Evolutionary conservation across 2,888 invertebrate species (phyloP).

Genomic region (Netelia inedita): DNA sequence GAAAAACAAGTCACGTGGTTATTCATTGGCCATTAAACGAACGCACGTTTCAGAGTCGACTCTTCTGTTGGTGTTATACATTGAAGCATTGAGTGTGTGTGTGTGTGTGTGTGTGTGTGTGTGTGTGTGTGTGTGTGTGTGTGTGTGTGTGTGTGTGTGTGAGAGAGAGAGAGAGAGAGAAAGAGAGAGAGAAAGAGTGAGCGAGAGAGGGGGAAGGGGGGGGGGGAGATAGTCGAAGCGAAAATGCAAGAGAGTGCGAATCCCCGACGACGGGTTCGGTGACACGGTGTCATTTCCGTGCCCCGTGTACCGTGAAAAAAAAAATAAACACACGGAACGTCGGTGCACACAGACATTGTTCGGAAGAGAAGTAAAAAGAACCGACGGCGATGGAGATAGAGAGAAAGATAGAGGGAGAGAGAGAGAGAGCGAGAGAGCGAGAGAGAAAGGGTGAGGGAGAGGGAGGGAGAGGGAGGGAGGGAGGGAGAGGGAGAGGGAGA

Average conservation of each 20-base stretch:
- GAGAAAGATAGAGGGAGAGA: no score
- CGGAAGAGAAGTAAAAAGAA: conserved; percentile 5
- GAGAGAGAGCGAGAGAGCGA: no score
- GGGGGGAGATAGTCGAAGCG: background rate
- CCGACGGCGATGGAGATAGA: conserved; percentile 33
- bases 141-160: no score
- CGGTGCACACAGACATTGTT: conserved; percentile 33
- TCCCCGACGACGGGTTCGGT: conserved; percentile 36
- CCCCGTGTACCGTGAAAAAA: conserved; percentile 27
- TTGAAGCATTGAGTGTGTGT: no score
- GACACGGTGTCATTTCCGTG: conserved; percentile 50
- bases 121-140: no score
- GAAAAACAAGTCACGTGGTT: background rate
- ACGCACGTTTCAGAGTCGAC: background rate
- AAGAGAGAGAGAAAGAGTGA: no score
- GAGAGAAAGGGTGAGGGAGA: background rate
- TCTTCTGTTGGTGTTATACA: background rate
- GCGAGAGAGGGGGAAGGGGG: no score
- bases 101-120: no score
- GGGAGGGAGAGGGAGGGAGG: background rate
- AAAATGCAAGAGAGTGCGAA: conserved; percentile 3
- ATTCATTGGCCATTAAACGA: background rate
- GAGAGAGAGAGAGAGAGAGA: no score
- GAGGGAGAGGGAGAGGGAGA: background rate
- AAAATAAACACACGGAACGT: background rate